phyloP scores from a whole-genome alignment of 2,797 vertebrate species.

The Scleropages formosus region DNA sequence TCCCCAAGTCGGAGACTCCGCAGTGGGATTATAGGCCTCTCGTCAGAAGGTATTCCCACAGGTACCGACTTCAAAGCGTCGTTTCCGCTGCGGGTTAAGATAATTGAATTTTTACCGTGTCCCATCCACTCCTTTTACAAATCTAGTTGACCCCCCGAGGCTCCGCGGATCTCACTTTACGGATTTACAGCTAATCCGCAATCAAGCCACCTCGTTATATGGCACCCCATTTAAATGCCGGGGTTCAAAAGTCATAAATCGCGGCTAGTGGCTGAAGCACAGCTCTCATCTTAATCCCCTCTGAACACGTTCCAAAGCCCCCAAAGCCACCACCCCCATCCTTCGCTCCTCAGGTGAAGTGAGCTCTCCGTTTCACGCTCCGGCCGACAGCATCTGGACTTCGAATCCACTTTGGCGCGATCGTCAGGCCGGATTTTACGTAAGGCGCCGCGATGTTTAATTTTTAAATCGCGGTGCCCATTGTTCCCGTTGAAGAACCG shows the following conservation, averaged over 20 bases:
- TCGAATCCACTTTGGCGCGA: neutral
- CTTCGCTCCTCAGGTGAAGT: no score
- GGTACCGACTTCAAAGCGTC: neutral
- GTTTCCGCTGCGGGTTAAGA: neutral
- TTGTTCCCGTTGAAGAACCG: conserved; percentile 8
- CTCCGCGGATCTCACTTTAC: neutral
- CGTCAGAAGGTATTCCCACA: neutral
- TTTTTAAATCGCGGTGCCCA: conserved; percentile 17
- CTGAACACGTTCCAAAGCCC: no score
- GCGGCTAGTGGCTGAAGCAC: no score
- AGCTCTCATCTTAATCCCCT: no score
- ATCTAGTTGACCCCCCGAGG: neutral
- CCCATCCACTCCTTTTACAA: neutral
- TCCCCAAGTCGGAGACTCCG: neutral
- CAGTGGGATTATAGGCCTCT: neutral
- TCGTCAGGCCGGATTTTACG: neutral
- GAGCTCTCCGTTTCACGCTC: no score
- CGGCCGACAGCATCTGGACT: no score
- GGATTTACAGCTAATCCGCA: neutral
- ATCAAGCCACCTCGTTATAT: neutral
- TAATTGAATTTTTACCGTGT: neutral
- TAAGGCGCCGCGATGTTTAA: neutral
- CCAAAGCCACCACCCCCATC: neutral
- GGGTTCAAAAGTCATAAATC: no score
- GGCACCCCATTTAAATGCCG: neutral